A percentile compares a stretch with the other conserved stretches of the same genome.
Evolutionary conservation across 2,113 vertebrate species (phyloP).

Genomic region (Ellobius talpinus): DNA sequence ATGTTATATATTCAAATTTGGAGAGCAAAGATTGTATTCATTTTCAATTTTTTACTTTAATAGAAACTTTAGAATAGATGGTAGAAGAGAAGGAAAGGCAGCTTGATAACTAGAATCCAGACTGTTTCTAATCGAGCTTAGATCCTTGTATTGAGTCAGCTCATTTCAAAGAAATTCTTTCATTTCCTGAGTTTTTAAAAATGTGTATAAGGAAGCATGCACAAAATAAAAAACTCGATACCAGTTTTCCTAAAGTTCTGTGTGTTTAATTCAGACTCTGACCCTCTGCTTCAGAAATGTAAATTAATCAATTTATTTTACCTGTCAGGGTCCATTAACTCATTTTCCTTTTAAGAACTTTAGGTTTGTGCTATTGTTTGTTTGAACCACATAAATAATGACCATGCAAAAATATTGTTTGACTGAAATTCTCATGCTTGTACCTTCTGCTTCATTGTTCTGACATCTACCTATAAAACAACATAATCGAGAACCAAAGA

Average conservation of each 20-base stretch:
- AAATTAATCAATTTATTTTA: slow-evolving; percentile 48
- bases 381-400: not conserved
- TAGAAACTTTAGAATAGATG: slow-evolving; percentile 72
- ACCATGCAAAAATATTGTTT: slow-evolving; percentile 29
- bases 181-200: slow-evolving; percentile 42
- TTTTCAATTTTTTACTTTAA: slow-evolving; percentile 78
- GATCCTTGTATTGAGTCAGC: slow-evolving; percentile 39
- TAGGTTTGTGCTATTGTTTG: not conserved
- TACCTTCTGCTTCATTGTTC: not conserved
- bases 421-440: not conserved
- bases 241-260: not conserved
- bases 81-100: slow-evolving; percentile 30
- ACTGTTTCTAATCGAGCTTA: slow-evolving; percentile 40
- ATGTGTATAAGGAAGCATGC: not conserved
- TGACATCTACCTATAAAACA: not conserved
- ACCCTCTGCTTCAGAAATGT: slow-evolving; percentile 39
- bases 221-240: not conserved
- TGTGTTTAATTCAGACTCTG: slow-evolving; percentile 33
- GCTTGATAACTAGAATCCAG: slow-evolving; percentile 48
- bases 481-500: not conserved
- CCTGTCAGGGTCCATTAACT: slow-evolving; percentile 43
- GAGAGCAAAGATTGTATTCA: slow-evolving; percentile 72
- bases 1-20: slow-evolving; percentile 70
- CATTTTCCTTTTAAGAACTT: not conserved
- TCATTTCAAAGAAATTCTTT: slow-evolving; percentile 64